phyloP scores from a whole-genome alignment of 2,888 invertebrate genomes.

The Clepsis dumicolana region DNA sequence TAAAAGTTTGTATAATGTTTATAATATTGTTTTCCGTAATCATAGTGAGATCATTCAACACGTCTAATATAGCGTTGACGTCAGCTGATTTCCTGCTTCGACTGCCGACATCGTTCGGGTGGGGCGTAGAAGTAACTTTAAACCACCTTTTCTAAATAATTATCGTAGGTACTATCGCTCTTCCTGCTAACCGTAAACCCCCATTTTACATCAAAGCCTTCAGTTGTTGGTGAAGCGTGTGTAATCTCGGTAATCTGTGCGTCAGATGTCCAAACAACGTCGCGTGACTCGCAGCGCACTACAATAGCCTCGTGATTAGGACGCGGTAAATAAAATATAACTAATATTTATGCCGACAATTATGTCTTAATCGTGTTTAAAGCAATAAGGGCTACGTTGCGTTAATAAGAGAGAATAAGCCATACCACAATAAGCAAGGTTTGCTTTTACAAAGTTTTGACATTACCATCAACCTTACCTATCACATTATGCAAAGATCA shows the following conservation, averaged over 20 bases:
- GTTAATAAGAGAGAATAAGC: neutral
- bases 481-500: too few species aligned
- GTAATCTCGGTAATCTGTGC: constrained; percentile 46
- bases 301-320: constrained; percentile 48
- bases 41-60: neutral
- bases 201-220: constrained; percentile 22
- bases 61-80: neutral
- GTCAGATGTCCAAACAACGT: constrained; percentile 55
- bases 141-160: too few species aligned
- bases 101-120: neutral
- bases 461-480: neutral
- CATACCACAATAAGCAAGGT: too few species aligned
- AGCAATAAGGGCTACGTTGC: neutral
- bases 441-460: neutral
- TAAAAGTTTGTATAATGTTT: neutral
- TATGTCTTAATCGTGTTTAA: constrained; percentile 23
- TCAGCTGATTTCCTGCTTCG: neutral
- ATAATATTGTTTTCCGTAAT: neutral
- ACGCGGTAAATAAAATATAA: constrained; percentile 45
- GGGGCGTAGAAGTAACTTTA: too few species aligned
- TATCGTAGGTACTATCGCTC: neutral
- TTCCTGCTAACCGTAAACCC: constrained; percentile 1
- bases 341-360: constrained; percentile 44
- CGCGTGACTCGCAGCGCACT: constrained; percentile 56
- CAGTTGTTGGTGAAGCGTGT: constrained; percentile 18